Evolutionary conservation across 2,797 vertebrate species (phyloP), one percentile per base, ranked within the genome.

Genomic region (Setipinna tenuifilis): DNA sequence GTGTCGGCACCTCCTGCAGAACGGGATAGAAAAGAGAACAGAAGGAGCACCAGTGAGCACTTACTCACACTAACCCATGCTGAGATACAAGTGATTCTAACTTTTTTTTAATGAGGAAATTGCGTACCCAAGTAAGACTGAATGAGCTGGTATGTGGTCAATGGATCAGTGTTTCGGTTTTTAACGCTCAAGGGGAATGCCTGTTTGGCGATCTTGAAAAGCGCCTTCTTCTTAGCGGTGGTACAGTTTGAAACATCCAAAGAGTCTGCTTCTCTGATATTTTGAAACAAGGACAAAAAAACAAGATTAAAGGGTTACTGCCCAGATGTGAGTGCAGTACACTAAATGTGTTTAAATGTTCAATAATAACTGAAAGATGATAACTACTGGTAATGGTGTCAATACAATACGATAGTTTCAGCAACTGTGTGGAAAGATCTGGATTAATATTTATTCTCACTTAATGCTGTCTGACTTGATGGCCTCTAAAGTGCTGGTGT

Each of bases 1-100:
- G 68, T 16, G 28, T 31, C 28, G 17, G 89, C 89, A 71, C 89
- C 89, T 17, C 87, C 89, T 90, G 65, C 16, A 84, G 75, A 54
- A 58, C 83, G 31, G 7, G 1, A 17, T 17, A 11, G 0, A 68
- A 80, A 78, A 14, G 5, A 65, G 58, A 48, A 48, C 46, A 31
- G 28, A 41, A 31, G 71, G 19, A 78, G 19, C 35, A 78, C 35
- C 35, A 21, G 19, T 78, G 3, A 50, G 35, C 2, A 84, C n/a
- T 28, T 35, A 1, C 17, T 19, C n/a, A 44, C 12, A 28, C 17
- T 17, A 35, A 48, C 25, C 10, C 5, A n/a, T 19, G 12, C 6
- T 2, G 17, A 50, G 35, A 16, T 57, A 48, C 6, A 75, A 14
- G 4, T 54, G 25, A 31, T 25, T 58, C 23, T 12, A 4, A 0